Conservation (phyloP, 1,140 invertebrate species). For the Drosophila ananassae region DNA sequence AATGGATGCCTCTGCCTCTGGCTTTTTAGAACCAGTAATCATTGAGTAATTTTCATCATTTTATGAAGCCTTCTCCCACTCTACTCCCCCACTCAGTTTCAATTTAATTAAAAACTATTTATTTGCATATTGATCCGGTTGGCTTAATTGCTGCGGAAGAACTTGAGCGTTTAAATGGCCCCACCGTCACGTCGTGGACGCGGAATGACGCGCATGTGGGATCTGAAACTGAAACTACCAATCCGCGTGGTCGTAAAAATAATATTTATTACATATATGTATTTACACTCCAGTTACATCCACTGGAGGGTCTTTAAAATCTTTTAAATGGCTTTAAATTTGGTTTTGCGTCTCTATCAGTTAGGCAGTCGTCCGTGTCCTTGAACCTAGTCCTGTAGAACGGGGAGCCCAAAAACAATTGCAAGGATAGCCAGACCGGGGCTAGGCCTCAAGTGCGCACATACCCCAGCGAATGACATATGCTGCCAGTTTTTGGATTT, state of each 20-base stretch:
- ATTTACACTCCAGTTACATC: not conserved
- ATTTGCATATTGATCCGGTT: conserved; percentile 55
- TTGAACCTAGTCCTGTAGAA: conserved; percentile 55
- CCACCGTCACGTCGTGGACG: conserved; percentile 17
- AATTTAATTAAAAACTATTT: conserved; percentile 69
- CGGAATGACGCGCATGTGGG: conserved; percentile 20
- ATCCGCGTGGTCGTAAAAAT: conserved; percentile 3
- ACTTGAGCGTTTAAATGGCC: conserved; percentile 22
- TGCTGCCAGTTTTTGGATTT: conserved; percentile 35
- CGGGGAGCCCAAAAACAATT: conserved; percentile 53
- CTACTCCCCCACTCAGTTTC: not conserved
- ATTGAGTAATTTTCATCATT: not conserved
- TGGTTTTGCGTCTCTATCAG: too few species aligned
- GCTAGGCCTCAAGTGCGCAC: conserved; percentile 48
- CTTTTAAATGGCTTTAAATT: too few species aligned
- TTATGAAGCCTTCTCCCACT: not conserved
- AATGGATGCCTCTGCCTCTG: conserved; percentile 29
- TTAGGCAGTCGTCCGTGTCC: conserved; percentile 47
- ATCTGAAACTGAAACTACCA: conserved; percentile 12
- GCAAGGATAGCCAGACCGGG: conserved; percentile 52
- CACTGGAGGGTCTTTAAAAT: not conserved
- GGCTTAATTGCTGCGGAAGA: conserved; percentile 24
- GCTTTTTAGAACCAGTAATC: not conserved
- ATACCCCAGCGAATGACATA: conserved; percentile 66
- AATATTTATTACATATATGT: not conserved